Base-by-base conservation (phyloP, 2,888 invertebrate genomes). In the Helleia helle region DNA sequence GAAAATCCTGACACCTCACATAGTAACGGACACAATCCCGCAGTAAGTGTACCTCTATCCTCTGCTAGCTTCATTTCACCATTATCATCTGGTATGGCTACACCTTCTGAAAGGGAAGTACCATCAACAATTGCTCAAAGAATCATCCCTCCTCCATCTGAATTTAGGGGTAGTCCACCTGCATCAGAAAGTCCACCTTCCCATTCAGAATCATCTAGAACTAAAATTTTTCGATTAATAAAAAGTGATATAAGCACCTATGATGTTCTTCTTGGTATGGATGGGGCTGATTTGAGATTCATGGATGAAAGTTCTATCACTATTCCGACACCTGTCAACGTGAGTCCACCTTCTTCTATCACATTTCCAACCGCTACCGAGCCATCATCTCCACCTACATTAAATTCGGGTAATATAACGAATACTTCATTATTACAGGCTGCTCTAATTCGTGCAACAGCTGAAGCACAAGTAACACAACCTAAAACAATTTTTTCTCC, bases 231-330 rank as follows among this genome's bases (percentile, higher is more conserved):
- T 41, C 70, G 71, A 50, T 79, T 87, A 31, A 75, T 87, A n/a
- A 87, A 87, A 59, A 86, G 87, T 39, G 80, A 88, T 44, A 86
- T 86, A 41, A 84, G 86, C 37, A 90, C 90, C 25, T 94, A 91
- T 59, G 94, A 95, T 65, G 87, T 93, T 46, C 81, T 95, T 44
- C 88, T 91, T 12, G 91, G 91, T 37, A 86, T 95, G 72, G 94
- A 95, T 63, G 92, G 92, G 46, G 93, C 93, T n/a, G 95, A 96
- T 71, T 77, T 96, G 40, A 88, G 93, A 34, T 96, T 89, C 70
- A 95, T 96, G 95, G 96, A 96, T 65, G 95, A 96, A 65, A 95
- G 95, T 69, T 95, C 94, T 17, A 88, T 95, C 29, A 91, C 91
- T 51, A 86, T 94, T 43, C 90, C 93, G 42, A 93, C 94, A 48